A percentile compares a stretch with the other conserved stretches of the same genome.
Conservation (phyloP, 1,140 invertebrate genomes). For the Hyles euphorbiae region DNA sequence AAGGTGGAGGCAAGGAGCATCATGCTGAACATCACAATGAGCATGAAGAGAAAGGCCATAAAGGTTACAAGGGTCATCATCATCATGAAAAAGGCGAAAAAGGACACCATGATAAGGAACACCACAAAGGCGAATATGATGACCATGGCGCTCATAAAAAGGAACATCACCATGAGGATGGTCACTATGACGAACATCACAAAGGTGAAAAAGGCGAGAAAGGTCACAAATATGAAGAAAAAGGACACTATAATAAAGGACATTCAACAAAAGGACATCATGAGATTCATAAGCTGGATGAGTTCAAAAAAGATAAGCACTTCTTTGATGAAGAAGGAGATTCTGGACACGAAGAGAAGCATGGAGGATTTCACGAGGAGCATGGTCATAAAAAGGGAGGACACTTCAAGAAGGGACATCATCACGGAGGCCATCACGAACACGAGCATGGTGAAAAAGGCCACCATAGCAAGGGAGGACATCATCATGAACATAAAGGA, state of each 20-base stretch:
- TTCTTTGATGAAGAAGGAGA: constrained; percentile 88
- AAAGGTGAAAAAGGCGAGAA: constrained; percentile 81
- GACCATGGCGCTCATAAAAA: constrained; percentile 85
- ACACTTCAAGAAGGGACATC: constrained; percentile 81
- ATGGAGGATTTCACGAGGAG: constrained; percentile 81
- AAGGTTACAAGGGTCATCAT: constrained; percentile 80
- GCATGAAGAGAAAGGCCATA: constrained; percentile 79
- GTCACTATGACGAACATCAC: constrained; percentile 84
- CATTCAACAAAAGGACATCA: constrained; percentile 87
- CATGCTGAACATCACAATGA: constrained; percentile 68
- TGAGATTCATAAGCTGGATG: constrained; percentile 84
- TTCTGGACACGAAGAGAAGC: constrained; percentile 80
- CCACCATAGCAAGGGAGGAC: constrained; percentile 80
- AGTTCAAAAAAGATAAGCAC: constrained; percentile 76
- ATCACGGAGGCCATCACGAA: constrained; percentile 80
- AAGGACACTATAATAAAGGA: constrained; percentile 83
- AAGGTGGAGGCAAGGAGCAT: constrained; percentile 74
- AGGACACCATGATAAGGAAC: constrained; percentile 83
- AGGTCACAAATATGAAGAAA: constrained; percentile 77
- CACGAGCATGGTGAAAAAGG: constrained; percentile 83
- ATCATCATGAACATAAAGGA: constrained; percentile 62
- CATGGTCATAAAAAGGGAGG: constrained; percentile 82
- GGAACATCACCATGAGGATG: constrained; percentile 82
- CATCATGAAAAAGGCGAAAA: constrained; percentile 82
- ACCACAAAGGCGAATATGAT: constrained; percentile 82